Conservation (phyloP, 1,140 invertebrate species). For the Cyclina sinensis region DNA sequence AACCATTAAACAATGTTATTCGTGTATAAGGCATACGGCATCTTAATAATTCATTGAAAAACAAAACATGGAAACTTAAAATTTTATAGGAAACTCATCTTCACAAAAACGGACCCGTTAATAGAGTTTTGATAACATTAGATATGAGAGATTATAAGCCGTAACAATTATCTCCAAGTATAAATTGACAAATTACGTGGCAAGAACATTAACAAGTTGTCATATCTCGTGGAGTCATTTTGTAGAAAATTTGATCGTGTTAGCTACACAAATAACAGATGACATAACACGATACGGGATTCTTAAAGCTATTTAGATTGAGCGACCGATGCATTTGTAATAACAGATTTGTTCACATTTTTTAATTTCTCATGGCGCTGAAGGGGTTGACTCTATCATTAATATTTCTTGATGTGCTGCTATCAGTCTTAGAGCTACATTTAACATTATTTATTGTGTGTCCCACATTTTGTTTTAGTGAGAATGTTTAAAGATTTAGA, state of each 20-base stretch:
- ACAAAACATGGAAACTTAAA: conserved; percentile 7
- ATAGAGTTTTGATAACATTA: conserved; percentile 53
- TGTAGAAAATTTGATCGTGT: conserved; percentile 4
- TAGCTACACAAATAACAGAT: conserved; percentile 26
- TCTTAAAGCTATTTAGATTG: neutral
- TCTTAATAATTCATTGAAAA: conserved; percentile 49
- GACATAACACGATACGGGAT: conserved; percentile 31
- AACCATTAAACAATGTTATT: no score
- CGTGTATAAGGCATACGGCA: conserved; percentile 12
- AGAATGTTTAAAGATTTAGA: no score
- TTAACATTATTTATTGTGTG: no score
- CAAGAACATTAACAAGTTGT: conserved; percentile 55
- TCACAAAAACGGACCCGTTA: neutral
- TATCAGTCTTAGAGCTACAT: no score
- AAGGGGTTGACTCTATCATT: no score
- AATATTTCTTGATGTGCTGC: no score
- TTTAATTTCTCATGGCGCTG: neutral
- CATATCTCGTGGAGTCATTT: conserved; percentile 43
- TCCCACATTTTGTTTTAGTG: no score
- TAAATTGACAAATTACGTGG: conserved; percentile 48
- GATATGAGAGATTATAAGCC: conserved; percentile 57
- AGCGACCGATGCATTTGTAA: neutral
- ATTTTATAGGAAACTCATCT: neutral
- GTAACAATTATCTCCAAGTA: conserved; percentile 10
- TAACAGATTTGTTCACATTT: conserved; percentile 5